phyloP scores from a whole-genome alignment of 1,140 invertebrate species.

The Formica selysi region DNA sequence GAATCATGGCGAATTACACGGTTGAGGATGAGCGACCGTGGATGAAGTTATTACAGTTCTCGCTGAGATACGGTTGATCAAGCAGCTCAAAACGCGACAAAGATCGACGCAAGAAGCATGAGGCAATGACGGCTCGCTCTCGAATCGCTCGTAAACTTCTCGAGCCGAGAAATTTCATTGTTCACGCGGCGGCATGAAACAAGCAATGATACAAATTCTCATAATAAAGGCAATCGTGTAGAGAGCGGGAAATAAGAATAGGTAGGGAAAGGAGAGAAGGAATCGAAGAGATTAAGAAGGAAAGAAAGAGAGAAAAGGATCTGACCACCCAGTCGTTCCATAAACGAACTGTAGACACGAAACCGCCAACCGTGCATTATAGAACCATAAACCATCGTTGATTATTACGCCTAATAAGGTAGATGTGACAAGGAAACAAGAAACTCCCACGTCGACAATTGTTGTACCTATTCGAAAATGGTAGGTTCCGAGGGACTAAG shows the following conservation, averaged over 20 bases:
- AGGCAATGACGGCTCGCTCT: conserved; percentile 13
- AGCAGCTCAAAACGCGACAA: conserved; percentile 27
- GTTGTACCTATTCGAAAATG: conserved; percentile 12
- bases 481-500: background rate
- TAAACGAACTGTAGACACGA: conserved; percentile 65
- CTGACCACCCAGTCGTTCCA: conserved; percentile 72
- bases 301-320: conserved; percentile 26
- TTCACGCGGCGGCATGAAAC: conserved; percentile 41
- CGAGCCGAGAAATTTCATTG: conserved; percentile 66
- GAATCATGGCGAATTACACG: conserved; percentile 44
- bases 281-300: conserved; percentile 34
- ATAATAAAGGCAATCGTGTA: conserved; percentile 60
- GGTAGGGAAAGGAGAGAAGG: background rate
- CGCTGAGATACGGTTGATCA: conserved; percentile 5
- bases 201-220: conserved; percentile 49
- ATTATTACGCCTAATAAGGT: conserved; percentile 64
- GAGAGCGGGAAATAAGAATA: conserved; percentile 8
- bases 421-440: background rate
- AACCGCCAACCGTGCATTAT: conserved; percentile 70
- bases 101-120: conserved; percentile 18
- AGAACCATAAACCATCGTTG: conserved; percentile 70
- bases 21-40: conserved; percentile 51
- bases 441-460: background rate
- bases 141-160: conserved; percentile 58
- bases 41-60: conserved; percentile 56